Conservation (phyloP, 2,113 vertebrate species). For the Pteruthius melanotis region DNA sequence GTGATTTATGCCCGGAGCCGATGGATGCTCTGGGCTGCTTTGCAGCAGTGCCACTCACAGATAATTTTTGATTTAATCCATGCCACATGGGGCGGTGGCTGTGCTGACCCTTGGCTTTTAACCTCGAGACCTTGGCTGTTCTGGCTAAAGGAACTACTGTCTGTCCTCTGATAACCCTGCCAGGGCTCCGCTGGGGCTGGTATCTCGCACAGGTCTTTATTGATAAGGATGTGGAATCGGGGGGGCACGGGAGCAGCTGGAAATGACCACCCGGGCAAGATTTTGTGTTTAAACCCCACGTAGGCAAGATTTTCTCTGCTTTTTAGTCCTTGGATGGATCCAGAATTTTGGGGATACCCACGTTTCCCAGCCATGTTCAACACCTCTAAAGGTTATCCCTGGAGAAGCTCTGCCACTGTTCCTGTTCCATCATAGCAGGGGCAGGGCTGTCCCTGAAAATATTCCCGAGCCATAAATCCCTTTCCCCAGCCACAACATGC, state of each 20-base stretch:
- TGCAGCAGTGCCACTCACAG: slow-evolving; percentile 34
- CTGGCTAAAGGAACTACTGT: slow-evolving; percentile 69
- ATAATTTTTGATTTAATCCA: slow-evolving; percentile 70
- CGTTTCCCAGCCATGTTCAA: rapidly evolving
- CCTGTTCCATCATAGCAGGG: neutral
- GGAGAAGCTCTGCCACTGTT: neutral
- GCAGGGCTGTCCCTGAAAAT: neutral
- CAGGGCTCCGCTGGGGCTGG: slow-evolving; percentile 42
- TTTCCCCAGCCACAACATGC: rapidly evolving
- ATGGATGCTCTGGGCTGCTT: slow-evolving; percentile 5
- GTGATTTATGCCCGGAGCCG: neutral
- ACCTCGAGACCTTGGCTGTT: slow-evolving; percentile 61
- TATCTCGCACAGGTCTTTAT: neutral
- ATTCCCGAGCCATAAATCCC: neutral
- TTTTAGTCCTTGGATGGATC: neutral
- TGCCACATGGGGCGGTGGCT: slow-evolving; percentile 59
- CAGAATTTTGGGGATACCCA: neutral
- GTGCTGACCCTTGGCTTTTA: slow-evolving; percentile 72
- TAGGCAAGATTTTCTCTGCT: neutral
- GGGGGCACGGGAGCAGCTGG: neutral
- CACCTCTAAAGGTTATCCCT: neutral
- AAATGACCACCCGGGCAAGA: neutral
- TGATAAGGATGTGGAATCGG: neutral
- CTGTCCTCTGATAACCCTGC: slow-evolving; percentile 69
- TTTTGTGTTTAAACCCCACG: neutral